These are phyloP conservation scores for Lagenorhynchus albirostris DNA, from an alignment of 2,113 vertebrate genomes.

Conservation along the genomic window DNA sequence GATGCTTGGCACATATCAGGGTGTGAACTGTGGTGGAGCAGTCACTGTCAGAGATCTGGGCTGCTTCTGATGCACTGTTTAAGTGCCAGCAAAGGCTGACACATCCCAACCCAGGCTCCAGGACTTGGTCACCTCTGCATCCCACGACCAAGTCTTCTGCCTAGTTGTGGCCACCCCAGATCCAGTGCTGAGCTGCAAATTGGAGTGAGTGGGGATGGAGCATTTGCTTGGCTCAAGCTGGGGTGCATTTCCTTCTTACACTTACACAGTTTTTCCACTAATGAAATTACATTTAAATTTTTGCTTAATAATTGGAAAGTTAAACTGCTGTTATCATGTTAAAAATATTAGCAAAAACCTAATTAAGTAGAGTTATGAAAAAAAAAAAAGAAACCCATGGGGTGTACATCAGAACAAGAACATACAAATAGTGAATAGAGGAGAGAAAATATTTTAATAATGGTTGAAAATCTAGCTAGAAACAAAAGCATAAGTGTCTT, in stretches of 20 bases:
- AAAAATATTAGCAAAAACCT: constrained; percentile 37
- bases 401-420: neutral
- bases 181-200: neutral
- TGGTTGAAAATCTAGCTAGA: neutral
- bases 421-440: neutral
- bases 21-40: neutral
- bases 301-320: neutral
- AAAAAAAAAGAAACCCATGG: neutral
- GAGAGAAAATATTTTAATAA: neutral
- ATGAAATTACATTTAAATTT: constrained; percentile 29
- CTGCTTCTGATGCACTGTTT: neutral
- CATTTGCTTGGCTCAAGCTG: neutral
- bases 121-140: neutral
- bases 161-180: neutral
- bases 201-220: neutral
- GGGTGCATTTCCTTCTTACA: neutral
- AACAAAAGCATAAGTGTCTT: constrained; percentile 5
- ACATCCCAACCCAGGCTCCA: neutral
- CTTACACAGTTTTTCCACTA: neutral
- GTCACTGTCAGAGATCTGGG: neutral
- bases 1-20: neutral
- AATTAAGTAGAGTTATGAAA: neutral
- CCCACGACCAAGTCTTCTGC: neutral
- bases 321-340: neutral
- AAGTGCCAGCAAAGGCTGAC: neutral